phyloP scores from a whole-genome alignment of 2,797 vertebrate genomes.

The Podarcis siculus region DNA sequence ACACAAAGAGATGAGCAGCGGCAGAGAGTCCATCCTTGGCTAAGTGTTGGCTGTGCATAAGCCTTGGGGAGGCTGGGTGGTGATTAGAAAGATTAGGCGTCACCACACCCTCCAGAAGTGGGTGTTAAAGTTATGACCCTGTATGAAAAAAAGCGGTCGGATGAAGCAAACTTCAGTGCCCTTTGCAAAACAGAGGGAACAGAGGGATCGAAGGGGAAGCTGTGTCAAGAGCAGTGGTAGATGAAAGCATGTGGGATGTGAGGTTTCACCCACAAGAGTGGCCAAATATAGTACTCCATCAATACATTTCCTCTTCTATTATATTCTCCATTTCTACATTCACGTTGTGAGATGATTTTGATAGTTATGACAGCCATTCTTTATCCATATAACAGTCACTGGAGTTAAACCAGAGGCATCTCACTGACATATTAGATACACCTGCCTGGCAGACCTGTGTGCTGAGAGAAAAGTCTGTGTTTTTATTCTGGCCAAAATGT shows the following conservation, averaged over 20 bases:
- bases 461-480: no score
- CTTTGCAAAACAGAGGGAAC: conserved; percentile 7
- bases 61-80: not conserved
- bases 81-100: no score
- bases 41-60: not conserved
- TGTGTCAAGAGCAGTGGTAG: conserved; percentile 1
- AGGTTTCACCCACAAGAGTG: not conserved
- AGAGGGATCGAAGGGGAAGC: not conserved
- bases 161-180: not conserved
- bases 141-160: not conserved
- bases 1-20: not conserved
- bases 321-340: not conserved
- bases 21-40: not conserved
- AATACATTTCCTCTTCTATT: not conserved
- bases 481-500: not conserved
- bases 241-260: not conserved
- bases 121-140: not conserved
- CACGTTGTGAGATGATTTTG: not conserved
- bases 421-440: not conserved
- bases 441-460: not conserved
- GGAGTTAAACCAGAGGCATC: not conserved
- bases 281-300: not conserved
- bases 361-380: not conserved
- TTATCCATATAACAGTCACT: not conserved
- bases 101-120: not conserved